Evolutionary conservation across 1,140 invertebrate species (phyloP).

Genomic region (Pseudoatta argentina): DNA sequence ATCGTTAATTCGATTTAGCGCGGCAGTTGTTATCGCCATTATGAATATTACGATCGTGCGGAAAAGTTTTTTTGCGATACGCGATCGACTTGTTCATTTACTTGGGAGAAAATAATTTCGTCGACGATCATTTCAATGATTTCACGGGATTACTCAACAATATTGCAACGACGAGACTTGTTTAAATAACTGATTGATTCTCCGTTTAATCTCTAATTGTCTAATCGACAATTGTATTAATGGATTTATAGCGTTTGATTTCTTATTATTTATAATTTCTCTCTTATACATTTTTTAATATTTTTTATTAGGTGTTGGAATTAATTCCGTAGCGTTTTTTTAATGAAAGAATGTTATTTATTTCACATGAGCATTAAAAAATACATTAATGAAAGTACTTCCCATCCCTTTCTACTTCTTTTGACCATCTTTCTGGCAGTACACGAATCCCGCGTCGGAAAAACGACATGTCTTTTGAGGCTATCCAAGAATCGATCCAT

Average conservation of each 20-base stretch:
- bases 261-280: neutral
- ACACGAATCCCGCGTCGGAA: too few relatives aligned
- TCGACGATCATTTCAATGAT: constrained; percentile 18
- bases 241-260: neutral
- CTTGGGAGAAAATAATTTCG: neutral
- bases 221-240: neutral
- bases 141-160: neutral
- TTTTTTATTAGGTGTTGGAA: too few relatives aligned
- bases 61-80: constrained; percentile 1
- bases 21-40: constrained; percentile 6
- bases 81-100: neutral
- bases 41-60: neutral
- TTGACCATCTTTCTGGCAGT: too few relatives aligned
- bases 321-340: too few relatives aligned
- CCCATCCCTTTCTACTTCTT: too few relatives aligned
- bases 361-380: too few relatives aligned
- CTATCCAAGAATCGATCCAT: too few relatives aligned
- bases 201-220: neutral
- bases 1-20: constrained; percentile 56
- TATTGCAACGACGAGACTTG: neutral
- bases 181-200: neutral
- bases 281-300: too few relatives aligned
- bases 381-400: too few relatives aligned
- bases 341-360: too few relatives aligned
- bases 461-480: too few relatives aligned